Conservation (phyloP, 1,140 invertebrate species). For the Drosophila novamexicana region DNA sequence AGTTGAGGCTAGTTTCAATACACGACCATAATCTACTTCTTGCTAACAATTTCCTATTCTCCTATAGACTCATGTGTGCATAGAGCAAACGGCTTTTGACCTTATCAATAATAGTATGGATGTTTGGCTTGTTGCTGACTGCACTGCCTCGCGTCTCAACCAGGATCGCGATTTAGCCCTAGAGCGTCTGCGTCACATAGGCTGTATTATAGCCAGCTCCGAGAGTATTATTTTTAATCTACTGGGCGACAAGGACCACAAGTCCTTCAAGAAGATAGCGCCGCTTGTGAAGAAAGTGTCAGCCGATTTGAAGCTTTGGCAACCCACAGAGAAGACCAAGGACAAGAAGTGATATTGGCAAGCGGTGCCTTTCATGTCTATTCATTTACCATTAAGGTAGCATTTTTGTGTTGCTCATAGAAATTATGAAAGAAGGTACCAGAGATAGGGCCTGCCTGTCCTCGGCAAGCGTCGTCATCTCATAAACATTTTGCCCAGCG, state of each 20-base stretch:
- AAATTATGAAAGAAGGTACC: conserved; percentile 68
- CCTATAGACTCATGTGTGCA: conserved; percentile 91
- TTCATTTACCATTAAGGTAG: conserved; percentile 46
- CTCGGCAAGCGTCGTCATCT: conserved; percentile 65
- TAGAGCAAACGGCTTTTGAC: conserved; percentile 95
- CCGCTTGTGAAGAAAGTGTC: conserved; percentile 87
- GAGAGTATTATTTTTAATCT: conserved; percentile 93
- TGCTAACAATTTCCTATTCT: neutral
- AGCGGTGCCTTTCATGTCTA: conserved; percentile 58
- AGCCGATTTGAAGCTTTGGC: conserved; percentile 83
- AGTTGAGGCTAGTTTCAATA: conserved; percentile 87
- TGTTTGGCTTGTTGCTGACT: conserved; percentile 95
- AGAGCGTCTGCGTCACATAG: conserved; percentile 90
- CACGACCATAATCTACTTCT: neutral
- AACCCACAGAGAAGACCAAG: conserved; percentile 84
- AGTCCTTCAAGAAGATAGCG: conserved; percentile 90
- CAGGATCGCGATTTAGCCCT: conserved; percentile 89
- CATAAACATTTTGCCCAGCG: conserved; percentile 74
- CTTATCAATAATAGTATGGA: conserved; percentile 88
- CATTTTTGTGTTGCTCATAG: conserved; percentile 44
- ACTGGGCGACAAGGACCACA: conserved; percentile 89
- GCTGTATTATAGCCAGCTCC: conserved; percentile 91
- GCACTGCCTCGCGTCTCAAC: conserved; percentile 89
- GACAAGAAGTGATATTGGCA: conserved; percentile 28
- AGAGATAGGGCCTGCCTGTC: conserved; percentile 55